Evolutionary conservation across 2,888 invertebrate genomes (phyloP).

Genomic region (Imbricaverruca yamaguchii): DNA sequence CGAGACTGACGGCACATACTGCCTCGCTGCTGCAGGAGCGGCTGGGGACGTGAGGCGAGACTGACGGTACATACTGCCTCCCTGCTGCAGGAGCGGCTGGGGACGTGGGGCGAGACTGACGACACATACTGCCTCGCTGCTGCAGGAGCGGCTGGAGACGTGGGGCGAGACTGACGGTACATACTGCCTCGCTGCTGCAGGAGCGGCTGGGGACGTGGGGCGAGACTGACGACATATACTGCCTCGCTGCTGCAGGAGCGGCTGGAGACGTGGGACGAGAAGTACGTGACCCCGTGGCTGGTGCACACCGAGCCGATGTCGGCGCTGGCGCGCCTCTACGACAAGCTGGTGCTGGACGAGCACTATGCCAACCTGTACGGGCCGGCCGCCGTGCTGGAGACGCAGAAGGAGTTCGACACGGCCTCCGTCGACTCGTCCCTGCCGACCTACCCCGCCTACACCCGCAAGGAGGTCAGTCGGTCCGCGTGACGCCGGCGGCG

Average conservation of each 20-base stretch:
- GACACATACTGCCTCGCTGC: neutral
- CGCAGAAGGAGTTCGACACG: conserved; percentile 26
- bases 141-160: no score
- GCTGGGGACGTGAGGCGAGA: no score
- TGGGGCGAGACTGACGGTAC: no score
- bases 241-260: conserved; percentile 34
- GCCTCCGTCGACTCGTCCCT: neutral
- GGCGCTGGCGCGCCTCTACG: conserved; percentile 10
- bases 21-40: no score
- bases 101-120: neutral
- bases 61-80: no score
- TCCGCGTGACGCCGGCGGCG: no score
- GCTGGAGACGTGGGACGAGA: conserved; percentile 36
- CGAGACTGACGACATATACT: no score
- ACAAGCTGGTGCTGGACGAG: conserved; percentile 32
- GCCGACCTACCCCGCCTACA: neutral
- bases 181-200: no score
- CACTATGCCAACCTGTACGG: conserved; percentile 37
- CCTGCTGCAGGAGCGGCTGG: neutral
- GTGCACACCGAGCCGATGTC: conserved; percentile 6
- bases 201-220: no score
- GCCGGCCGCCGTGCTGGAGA: conserved; percentile 35
- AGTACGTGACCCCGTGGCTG: conserved; percentile 33
- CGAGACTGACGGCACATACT: no score
- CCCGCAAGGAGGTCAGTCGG: neutral